Conservation (phyloP, 1,140 invertebrate species). For the Lamellibrachia luymesi region DNA sequence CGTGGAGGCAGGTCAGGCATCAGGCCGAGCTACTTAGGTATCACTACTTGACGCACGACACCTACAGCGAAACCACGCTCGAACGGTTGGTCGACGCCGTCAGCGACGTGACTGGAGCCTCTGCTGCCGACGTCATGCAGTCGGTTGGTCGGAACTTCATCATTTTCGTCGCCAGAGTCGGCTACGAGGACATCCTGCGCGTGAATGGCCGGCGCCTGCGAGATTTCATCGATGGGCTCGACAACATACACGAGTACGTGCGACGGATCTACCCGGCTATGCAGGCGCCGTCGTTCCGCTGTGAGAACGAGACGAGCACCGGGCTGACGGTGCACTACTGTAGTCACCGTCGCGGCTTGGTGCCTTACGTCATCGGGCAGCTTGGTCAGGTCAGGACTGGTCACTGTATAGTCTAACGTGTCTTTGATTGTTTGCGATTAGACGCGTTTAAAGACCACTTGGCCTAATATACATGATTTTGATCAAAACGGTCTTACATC, state of each 20-base stretch:
- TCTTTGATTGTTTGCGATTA: no score
- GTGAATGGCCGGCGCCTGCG: slow-evolving; percentile 83
- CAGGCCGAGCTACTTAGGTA: background rate
- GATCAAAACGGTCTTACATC: no score
- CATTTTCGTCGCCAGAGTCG: slow-evolving; percentile 71
- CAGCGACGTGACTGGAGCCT: background rate
- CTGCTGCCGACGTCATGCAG: background rate
- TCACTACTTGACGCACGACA: background rate
- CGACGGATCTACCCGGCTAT: slow-evolving; percentile 81
- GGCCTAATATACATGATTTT: no score
- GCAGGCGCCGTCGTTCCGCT: slow-evolving; percentile 88
- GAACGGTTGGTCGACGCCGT: background rate
- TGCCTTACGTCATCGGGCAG: slow-evolving; percentile 93
- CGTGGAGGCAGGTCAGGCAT: background rate
- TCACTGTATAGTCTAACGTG: background rate
- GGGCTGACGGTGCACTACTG: slow-evolving; percentile 75
- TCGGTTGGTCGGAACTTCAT: background rate
- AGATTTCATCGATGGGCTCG: slow-evolving; percentile 89
- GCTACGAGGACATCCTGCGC: slow-evolving; percentile 66
- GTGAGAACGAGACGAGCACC: slow-evolving; percentile 78
- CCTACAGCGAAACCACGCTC: background rate
- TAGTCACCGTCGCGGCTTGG: slow-evolving; percentile 84
- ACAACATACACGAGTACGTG: slow-evolving; percentile 87
- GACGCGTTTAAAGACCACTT: no score
- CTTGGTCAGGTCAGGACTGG: slow-evolving; percentile 76